Base-by-base conservation (phyloP, 1,140 invertebrate species). In the Cydia pomonella region DNA sequence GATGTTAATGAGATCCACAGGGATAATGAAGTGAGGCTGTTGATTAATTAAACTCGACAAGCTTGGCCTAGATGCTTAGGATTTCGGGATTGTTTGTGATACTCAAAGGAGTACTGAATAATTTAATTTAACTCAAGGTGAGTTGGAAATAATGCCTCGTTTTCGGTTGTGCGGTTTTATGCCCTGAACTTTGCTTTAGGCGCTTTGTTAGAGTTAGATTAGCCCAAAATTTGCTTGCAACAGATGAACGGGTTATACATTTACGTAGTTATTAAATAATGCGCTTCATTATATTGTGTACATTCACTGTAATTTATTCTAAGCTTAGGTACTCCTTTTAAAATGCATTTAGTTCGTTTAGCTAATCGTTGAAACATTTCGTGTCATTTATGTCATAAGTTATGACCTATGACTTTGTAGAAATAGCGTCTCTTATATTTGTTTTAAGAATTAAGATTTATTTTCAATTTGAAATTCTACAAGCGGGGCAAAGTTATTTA, bases 1-100 rank as follows among this genome's bases (percentile, higher is more conserved):
- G 63, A 66, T 66, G 63, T 66, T 66, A 66, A 66, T 66, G 63
- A 66, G 63, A 66, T 66, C 63, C 63, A 27, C 12, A n/a, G 63
- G 63, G 63, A 66, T 66, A 66, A 66, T 66, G 63, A 66, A 66
- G 63, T 33, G 63, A n/a, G 63, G 13, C 27, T 29, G 63, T 66
- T 66, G 63, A 66, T 66, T 66, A 66, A 66, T 66, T 66, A 66
- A 66, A 66, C 63, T 33, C 13, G 25, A 29, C 63, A n/a, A 27
- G 27, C 25, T 29, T 18, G n/a, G 50, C 62, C 63, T 66, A 29
- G 63, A 66, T 29, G 25, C 62, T 53, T 53, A 27, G 62, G 62
- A 27, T 63, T 21, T 63, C 16, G 63, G 12, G 50, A 29, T 29
- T 66, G 29, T 66, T 66, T 66, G 63, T 66, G 33, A 66, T 66